phyloP scores from a whole-genome alignment of 2,113 vertebrate species.

The Lamprotornis superbus region DNA sequence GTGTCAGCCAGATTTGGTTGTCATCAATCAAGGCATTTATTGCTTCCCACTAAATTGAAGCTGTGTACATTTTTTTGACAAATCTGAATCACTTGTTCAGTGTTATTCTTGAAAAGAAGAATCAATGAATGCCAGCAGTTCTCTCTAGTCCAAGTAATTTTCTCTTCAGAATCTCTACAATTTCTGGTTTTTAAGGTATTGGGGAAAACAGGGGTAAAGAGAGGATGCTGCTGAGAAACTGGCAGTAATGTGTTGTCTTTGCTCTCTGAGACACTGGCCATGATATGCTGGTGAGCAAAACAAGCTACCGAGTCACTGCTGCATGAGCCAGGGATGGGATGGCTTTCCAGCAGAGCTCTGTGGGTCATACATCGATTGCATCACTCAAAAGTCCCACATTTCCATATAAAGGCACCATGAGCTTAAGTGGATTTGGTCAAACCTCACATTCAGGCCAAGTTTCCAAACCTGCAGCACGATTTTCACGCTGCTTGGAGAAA shows the following conservation, averaged over 20 bases:
- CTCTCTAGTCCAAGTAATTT: slow-evolving; percentile 4
- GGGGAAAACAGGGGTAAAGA: not conserved
- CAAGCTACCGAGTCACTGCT: not conserved
- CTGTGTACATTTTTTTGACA: slow-evolving; percentile 44
- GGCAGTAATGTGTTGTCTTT: not conserved
- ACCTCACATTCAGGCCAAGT: not conserved
- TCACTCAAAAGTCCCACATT: not conserved
- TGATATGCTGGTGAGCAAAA: not conserved
- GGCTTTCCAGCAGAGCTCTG: not conserved
- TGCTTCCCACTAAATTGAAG: slow-evolving; percentile 5
- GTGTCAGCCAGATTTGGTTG: not conserved
- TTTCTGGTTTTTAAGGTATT: not conserved
- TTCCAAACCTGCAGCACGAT: not conserved
- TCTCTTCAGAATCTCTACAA: not conserved
- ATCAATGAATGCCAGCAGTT: slow-evolving; percentile 5
- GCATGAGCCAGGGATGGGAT: not conserved
- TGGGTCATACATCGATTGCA: not conserved
- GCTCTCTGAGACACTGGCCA: not conserved
- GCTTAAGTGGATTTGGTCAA: not conserved
- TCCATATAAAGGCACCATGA: not conserved
- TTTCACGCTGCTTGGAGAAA: not conserved
- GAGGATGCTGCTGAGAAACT: not conserved
- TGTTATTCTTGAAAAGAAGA: slow-evolving; percentile 36
- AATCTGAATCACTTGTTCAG: slow-evolving; percentile 17
- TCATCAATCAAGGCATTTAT: slow-evolving; percentile 53